phyloP scores from a whole-genome alignment of 2,797 vertebrate genomes.

The Chaetodon trifasciatus region DNA sequence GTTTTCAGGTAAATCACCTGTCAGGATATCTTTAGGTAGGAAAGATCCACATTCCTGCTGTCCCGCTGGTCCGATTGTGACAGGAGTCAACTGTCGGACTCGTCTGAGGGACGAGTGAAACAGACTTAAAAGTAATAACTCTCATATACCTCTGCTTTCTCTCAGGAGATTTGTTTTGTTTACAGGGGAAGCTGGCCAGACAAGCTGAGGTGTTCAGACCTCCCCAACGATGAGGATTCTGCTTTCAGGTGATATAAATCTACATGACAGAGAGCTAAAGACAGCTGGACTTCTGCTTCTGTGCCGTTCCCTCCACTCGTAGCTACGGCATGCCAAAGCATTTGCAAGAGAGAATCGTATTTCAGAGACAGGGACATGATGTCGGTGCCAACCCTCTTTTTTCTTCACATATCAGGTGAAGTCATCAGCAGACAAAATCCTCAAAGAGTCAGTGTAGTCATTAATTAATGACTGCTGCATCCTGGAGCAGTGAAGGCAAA shows the following conservation, averaged over 20 bases:
- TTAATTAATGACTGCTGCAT: background rate
- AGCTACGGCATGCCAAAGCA: background rate
- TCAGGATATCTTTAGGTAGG: background rate
- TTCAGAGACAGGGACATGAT: background rate
- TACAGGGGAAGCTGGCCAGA: background rate
- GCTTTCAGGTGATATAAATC: background rate
- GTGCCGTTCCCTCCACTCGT: too few species aligned
- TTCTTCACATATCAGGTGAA: background rate
- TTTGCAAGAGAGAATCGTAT: background rate
- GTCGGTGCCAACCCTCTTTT: background rate
- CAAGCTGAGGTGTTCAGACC: background rate
- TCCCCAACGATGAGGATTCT: background rate
- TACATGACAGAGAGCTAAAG: background rate
- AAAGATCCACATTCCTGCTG: background rate
- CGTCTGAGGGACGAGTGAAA: background rate
- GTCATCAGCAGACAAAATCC: background rate
- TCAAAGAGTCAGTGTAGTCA: background rate
- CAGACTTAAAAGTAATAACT: background rate
- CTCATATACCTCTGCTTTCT: background rate
- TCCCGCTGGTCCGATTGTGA: background rate
- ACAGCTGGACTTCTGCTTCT: background rate
- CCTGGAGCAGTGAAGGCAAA: constrained; percentile 11
- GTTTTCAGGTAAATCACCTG: background rate
- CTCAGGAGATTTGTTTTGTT: constrained; percentile 5
- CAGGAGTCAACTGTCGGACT: background rate